A percentile compares a stretch with the other conserved stretches of the same genome.
Conservation (phyloP, 2,113 vertebrate genomes). For the Nothoprocta pentlandii region DNA sequence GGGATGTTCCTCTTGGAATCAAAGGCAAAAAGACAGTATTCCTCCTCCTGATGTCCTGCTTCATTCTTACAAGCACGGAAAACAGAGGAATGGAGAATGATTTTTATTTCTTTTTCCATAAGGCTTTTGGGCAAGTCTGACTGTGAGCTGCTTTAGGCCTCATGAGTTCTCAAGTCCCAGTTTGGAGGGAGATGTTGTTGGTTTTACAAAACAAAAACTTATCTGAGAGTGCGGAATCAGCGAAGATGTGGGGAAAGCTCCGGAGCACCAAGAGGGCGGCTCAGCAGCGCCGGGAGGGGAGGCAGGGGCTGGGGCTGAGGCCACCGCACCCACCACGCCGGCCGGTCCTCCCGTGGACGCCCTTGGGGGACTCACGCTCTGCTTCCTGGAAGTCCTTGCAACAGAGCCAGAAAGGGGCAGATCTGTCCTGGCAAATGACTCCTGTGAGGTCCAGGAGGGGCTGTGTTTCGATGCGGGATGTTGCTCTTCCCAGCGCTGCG, state of each 20-base stretch:
- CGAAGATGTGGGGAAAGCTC: background rate
- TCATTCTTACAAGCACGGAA: background rate
- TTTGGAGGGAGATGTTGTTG: background rate
- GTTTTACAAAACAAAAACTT: background rate
- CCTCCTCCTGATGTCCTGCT: background rate
- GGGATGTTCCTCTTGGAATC: background rate
- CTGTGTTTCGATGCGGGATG: background rate
- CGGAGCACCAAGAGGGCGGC: background rate
- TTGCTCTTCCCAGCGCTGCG: background rate
- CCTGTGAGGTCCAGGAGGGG: background rate
- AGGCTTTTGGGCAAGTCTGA: background rate
- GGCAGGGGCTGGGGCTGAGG: background rate
- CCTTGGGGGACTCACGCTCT: no score
- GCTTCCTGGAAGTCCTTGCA: background rate
- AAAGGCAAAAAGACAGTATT: background rate
- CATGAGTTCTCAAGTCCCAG: background rate
- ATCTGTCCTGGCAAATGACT: background rate
- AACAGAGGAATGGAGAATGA: background rate
- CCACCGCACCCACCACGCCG: fast-evolving
- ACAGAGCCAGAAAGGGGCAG: background rate
- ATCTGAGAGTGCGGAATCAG: background rate
- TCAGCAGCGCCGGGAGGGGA: background rate
- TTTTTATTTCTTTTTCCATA: background rate
- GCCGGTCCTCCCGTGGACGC: background rate
- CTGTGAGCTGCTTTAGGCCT: background rate